Evolutionary conservation across 2,797 vertebrate species (phyloP), one percentile per base, ranked within the genome.

Genomic region (Halcyon chelicuti): DNA sequence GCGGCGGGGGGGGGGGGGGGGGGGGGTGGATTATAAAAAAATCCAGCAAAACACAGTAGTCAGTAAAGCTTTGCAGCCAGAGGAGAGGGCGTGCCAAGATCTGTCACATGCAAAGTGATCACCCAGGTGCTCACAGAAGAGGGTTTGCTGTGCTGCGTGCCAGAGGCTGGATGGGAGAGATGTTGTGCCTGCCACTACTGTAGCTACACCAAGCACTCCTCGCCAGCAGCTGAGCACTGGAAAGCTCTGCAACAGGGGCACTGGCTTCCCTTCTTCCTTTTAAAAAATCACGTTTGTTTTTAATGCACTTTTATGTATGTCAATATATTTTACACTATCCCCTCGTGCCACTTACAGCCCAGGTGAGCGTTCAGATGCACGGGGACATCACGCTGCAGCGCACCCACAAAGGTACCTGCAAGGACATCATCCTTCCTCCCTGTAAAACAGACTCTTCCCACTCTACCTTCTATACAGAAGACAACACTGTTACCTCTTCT

Each of bases 81-180:
- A 81, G 63, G 35, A 68, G 60, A 63, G 51, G 51, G 14, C 0
- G 3, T 93, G 90, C 92, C 93, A 95, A 95, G 83, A 93, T 62
- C 83, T 76, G 86, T 87, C 90, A 86, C 35, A 60, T 79, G 37
- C 92, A 86, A 92, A 92, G 76, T 47, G 66, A 93, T 96, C 62
- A 90, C 21, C 80, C 94, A 96, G 93, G 96, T 96, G 95, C 83
- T 93, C 80, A 40, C 78, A 72, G 78, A 90, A 88, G 79, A 4
- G 72, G 54, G 47, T 54, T 91, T 88, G 79, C 76, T 84, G 35
- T 52, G 73, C 46, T 58, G 40, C 3, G 14, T 86, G 96, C 90
- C 92, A 94, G 2, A 0, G 3, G 39, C 83, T 84, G 86, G 62
- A 73, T 79, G 44, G 47, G 58, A 86, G 39, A 40, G 46, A 40